These are phyloP conservation scores for Ridgeia piscesae DNA, from an alignment of 1,140 invertebrate genomes.

Conservation along the genomic window DNA sequence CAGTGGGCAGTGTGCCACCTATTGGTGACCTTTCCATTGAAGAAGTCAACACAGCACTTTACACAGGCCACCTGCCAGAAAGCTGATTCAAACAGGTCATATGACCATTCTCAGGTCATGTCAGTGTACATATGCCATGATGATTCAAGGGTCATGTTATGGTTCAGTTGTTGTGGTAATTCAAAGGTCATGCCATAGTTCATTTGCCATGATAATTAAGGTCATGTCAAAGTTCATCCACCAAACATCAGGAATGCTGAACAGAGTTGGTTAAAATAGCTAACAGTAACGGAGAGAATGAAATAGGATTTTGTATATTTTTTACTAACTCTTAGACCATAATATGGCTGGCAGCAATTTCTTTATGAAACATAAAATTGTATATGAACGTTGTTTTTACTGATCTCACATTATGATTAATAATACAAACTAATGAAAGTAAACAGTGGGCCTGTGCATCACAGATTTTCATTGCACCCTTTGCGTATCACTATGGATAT, in stretches of 20 bases:
- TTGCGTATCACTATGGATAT: too few species aligned
- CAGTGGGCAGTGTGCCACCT: constrained; percentile 60
- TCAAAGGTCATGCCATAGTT: too few species aligned
- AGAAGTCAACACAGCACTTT: constrained; percentile 63
- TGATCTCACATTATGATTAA: too few species aligned
- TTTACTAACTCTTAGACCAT: too few species aligned
- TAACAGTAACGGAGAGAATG: background rate
- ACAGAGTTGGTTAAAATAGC: background rate
- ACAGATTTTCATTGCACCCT: too few species aligned
- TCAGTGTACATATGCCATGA: background rate
- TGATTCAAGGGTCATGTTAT: background rate
- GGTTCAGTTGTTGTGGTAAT: too few species aligned
- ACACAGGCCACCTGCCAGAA: constrained; percentile 35
- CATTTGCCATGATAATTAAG: background rate
- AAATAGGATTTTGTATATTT: background rate
- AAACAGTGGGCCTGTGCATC: too few species aligned
- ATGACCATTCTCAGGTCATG: background rate
- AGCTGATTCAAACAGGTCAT: background rate
- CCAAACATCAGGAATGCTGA: background rate
- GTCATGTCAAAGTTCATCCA: background rate
- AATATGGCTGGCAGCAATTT: too few species aligned
- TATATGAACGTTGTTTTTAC: too few species aligned
- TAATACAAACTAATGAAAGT: too few species aligned
- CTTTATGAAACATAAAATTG: too few species aligned
- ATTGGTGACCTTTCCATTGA: constrained; percentile 66